Evolutionary conservation across 1,140 invertebrate genomes (phyloP).

Genomic region (Drosophila suzukii): DNA sequence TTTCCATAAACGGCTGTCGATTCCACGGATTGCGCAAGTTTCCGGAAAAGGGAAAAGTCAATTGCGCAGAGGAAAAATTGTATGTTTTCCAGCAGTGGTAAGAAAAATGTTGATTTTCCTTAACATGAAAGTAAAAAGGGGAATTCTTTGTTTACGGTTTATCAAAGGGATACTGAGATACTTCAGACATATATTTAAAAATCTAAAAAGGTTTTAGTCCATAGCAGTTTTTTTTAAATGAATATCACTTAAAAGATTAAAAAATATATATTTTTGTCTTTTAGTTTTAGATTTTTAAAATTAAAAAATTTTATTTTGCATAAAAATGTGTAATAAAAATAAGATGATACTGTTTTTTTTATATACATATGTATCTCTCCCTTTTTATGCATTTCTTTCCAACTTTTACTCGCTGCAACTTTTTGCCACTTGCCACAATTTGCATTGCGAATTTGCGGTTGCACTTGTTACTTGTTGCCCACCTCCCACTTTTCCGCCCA

Average conservation of each 20-base stretch:
- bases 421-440: conserved; percentile 60
- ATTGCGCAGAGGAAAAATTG: not conserved
- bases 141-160: not conserved
- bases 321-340: too few species aligned
- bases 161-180: too few species aligned
- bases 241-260: too few species aligned
- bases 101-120: not conserved
- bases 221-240: too few species aligned
- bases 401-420: conserved; percentile 23
- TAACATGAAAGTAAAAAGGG: not conserved
- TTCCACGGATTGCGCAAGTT: conserved; percentile 11
- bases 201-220: too few species aligned
- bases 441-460: conserved; percentile 42
- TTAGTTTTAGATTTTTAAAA: too few species aligned
- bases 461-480: conserved; percentile 51
- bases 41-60: conserved; percentile 3
- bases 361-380: not conserved
- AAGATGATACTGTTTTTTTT: not conserved
- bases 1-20: conserved; percentile 4
- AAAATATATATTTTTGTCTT: too few species aligned
- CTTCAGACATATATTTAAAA: too few species aligned
- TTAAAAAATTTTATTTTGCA: too few species aligned
- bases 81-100: not conserved
- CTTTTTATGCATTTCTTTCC: not conserved
- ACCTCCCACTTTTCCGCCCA: not conserved